A percentile compares a stretch with the other conserved stretches of the same genome.
Conservation (phyloP, 2,113 vertebrate genomes). For the Mungos mungo region DNA sequence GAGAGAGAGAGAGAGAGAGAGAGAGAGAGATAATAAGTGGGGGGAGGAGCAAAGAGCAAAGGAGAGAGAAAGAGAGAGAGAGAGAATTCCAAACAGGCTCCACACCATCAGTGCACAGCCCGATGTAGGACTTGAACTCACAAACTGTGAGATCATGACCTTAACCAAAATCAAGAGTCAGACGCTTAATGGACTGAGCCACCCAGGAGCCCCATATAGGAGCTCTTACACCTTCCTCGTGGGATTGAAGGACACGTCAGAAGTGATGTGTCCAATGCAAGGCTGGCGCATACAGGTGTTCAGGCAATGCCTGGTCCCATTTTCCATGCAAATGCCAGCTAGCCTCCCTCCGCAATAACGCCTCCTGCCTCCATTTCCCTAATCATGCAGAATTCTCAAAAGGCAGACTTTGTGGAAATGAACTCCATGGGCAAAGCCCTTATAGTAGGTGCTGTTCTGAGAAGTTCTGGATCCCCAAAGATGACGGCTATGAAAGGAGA, state of each 20-base stretch:
- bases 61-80: no score
- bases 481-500: neutral
- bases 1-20: no score
- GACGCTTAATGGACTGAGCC: no score
- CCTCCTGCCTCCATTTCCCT: neutral
- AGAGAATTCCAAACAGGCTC: no score
- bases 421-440: neutral
- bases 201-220: no score
- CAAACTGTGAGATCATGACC: no score
- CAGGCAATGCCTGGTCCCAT: neutral
- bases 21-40: no score
- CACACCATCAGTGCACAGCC: no score
- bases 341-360: neutral
- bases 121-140: no score
- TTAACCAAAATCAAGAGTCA: no score
- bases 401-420: neutral
- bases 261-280: no score
- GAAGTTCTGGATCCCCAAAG: neutral
- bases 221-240: neutral
- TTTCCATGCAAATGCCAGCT: neutral
- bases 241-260: neutral
- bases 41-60: no score
- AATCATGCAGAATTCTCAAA: neutral
- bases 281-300: accelerated
- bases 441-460: neutral